Base-by-base conservation (phyloP, 2,113 vertebrate species). In the Fukomys damarensis region DNA sequence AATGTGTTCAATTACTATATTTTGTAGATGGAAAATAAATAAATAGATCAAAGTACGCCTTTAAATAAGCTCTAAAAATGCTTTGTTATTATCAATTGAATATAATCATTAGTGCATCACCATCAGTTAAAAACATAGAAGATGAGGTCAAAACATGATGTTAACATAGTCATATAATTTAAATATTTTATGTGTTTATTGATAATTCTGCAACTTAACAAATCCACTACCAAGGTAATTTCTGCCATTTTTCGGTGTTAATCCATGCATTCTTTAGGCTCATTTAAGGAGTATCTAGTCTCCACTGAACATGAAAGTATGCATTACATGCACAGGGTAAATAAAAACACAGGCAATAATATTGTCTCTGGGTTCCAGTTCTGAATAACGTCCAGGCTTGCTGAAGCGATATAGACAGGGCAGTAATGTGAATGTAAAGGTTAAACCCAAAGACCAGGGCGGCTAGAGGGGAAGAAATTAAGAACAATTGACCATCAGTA, bases 331-430 rank as follows among this genome's bases (percentile, higher is more conserved):
- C 19, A 41, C 5, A 79, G 56, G n/a, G n/a, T 6, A 87, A 16
- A 70, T 24, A n/a, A 41, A 87, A 84, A 38, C 38, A 7, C n/a
- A 70, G 19, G n/a, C 38, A 38, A 83, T 63, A 12, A 16, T 5
- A 58, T 35, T 72, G 2, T 7, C 16, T 54, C 11, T 77, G 16
- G 52, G 24, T 77, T 35, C 14, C 65, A 38, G 35, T 58, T 58
- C 3, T 92, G 58, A 76, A 61, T 5, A 68, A 58, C 22, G 38
- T 61, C 4, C 24, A 76, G 22, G 30, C 41, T 86, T 32, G 1
- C 24, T 38, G 12, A 77, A 20, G 13, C 8, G 2, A 24, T 68
- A 0, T 46, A 30, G 1, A 82, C 0, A 52, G n/a, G 59, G 0
- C 35, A 76, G 11, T 66, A 32, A 20, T 26, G 32, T 81, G 56